These are phyloP conservation scores for Ichneumoninae sp. DNA, from an alignment of 2,888 invertebrate genomes.

Conservation along the genomic window DNA sequence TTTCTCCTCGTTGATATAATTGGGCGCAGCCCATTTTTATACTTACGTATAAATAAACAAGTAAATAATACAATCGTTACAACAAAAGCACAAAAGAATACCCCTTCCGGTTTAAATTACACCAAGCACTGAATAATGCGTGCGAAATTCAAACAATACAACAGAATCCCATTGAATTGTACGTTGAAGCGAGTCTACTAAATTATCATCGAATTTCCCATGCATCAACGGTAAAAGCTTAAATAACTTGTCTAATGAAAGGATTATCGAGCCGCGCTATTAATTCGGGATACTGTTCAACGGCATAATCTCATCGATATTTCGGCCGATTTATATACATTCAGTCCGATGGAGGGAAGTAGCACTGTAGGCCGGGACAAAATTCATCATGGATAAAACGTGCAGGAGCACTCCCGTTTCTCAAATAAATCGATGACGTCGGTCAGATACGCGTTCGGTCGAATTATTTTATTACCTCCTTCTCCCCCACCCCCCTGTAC, in stretches of 20 bases:
- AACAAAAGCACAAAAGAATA: not conserved
- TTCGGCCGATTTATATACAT: conserved; percentile 21
- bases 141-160: not conserved
- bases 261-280: conserved; percentile 24
- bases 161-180: not conserved
- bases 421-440: conserved; percentile 44
- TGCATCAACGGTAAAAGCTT: conserved; percentile 1
- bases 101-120: not conserved
- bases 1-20: no score
- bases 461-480: conserved; percentile 41
- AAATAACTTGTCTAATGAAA: conserved; percentile 3
- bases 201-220: conserved; percentile 14
- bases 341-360: conserved; percentile 7
- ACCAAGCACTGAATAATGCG: not conserved
- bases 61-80: not conserved
- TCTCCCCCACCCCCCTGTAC: not conserved
- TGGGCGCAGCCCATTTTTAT: no score
- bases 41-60: no score
- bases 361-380: not conserved
- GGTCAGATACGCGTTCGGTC: conserved; percentile 38
- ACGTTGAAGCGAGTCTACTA: not conserved
- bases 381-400: conserved; percentile 27
- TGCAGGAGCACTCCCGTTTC: conserved; percentile 10
- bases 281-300: conserved; percentile 12
- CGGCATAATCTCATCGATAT: conserved; percentile 28